Conservation (phyloP, 2,797 vertebrate genomes). For the Manis crassicaudata region DNA sequence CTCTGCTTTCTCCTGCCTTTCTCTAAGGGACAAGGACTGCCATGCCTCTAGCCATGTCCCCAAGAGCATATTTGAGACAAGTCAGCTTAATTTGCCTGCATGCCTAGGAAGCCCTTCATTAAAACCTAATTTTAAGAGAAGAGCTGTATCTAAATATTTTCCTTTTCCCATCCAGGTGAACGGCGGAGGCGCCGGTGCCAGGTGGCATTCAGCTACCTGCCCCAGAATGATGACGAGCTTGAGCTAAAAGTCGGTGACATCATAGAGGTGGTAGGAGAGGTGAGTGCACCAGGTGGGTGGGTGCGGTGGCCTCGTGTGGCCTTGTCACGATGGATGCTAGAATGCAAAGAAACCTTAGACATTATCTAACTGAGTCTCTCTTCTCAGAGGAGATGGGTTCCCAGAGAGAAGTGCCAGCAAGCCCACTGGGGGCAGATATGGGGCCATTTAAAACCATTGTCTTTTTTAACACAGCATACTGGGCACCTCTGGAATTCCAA, state of each 20-base stretch:
- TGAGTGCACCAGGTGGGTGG: slow-evolving; percentile 77
- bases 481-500: not conserved
- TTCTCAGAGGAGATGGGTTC: not conserved
- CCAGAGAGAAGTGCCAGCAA: not conserved
- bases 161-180: slow-evolving; percentile 87
- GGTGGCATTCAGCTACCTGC: slow-evolving; percentile 97
- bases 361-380: not conserved
- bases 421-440: not conserved
- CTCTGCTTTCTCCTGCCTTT: slow-evolving; percentile 67
- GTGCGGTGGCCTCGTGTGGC: not conserved
- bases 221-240: slow-evolving; percentile 98
- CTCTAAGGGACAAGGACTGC: slow-evolving; percentile 63
- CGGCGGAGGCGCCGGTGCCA: slow-evolving; percentile 95
- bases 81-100: slow-evolving; percentile 75
- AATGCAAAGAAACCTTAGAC: not conserved
- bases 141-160: slow-evolving; percentile 53
- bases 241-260: slow-evolving; percentile 97
- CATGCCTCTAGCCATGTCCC: slow-evolving; percentile 57
- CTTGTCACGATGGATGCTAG: not conserved
- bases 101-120: slow-evolving; percentile 71
- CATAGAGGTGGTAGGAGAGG: slow-evolving; percentile 96
- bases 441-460: slow-evolving; percentile 22
- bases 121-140: slow-evolving; percentile 51
- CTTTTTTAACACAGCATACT: not conserved
- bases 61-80: slow-evolving; percentile 66